Base-by-base conservation (phyloP, 2,797 vertebrate genomes). In the Tenualosa thibaudeaui region DNA sequence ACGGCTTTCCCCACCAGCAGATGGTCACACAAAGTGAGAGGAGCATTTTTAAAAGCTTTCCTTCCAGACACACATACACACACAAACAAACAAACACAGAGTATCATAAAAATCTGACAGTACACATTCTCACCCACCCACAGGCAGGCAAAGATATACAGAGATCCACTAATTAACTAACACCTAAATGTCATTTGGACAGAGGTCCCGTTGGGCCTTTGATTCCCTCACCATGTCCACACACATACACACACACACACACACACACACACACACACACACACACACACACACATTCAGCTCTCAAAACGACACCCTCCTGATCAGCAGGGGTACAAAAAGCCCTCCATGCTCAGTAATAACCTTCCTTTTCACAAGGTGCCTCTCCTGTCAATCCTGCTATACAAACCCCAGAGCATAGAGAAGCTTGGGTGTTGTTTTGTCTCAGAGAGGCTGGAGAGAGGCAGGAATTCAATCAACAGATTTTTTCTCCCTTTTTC, bases 141-240 rank as follows among this genome's bases (percentile, higher is more conserved):
- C 53, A 86, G 65, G 56, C 81, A 84, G 40, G 75, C 50, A 84
- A 81, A 43, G 81, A 58, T 81, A 71, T 75, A 75, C 31, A 50
- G 62, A 62, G 51, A 13, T 56, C 19, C 3, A 10, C 84, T 89
- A 87, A 89, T 87, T 86, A 89, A 84, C 26, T 84, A 65, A 84
- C 83, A 86, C 87, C 83, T 87, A 90, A 88, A 87, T 89, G 89
- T 85, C 85, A 89, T 81, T 85, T 81, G 84, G 58, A 56, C 83
- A 83, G 37, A 58, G 60, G 68, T 86, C 85, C 71, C 54, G 31
- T 51, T 65, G 71, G 84, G 81, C 22, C 78, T 37, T 22, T 40
- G 75, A 58, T 46, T 51, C 82, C n/a, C 84, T 22, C 81, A 84
- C 53, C 86, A 81, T 81, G 81, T 86, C 82, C 43, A 22, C 83